Percentiles rank a stretch among this genome's conserved stretches.
These are phyloP conservation scores for Ascaphus truei DNA, from an alignment of 2,113 vertebrate genomes.

Conservation along the genomic window DNA sequence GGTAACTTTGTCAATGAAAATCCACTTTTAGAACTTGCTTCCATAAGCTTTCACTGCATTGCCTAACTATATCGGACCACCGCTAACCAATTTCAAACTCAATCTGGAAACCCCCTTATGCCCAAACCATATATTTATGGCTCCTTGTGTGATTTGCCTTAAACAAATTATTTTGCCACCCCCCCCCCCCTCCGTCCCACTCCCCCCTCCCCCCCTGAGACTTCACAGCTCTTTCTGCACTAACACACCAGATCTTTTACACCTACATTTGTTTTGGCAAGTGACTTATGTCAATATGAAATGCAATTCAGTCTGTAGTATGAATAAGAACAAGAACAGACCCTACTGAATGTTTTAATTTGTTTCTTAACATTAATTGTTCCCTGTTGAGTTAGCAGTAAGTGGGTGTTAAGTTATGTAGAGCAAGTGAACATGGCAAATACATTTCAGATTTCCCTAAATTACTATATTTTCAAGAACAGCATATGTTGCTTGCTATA, in stretches of 20 bases:
- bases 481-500: neutral
- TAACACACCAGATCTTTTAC: neutral
- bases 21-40: neutral
- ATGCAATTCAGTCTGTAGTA: neutral
- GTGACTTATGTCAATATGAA: neutral
- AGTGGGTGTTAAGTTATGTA: slow-evolving; percentile 21
- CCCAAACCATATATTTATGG: neutral
- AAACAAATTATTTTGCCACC: no score
- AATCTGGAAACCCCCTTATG: neutral
- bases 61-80: neutral
- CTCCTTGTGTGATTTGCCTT: neutral
- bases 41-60: neutral
- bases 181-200: no score
- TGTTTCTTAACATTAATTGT: slow-evolving; percentile 9
- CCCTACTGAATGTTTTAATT: slow-evolving; percentile 3
- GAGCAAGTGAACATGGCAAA: slow-evolving; percentile 14
- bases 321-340: neutral
- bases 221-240: neutral
- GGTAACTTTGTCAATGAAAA: neutral
- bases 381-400: slow-evolving; percentile 11
- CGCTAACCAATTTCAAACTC: neutral
- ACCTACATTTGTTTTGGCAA: slow-evolving; percentile 13
- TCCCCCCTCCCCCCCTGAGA: neutral
- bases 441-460: slow-evolving; percentile 5
- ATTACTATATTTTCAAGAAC: neutral